Conservation (phyloP, 2,797 vertebrate species). For the Emys orbicularis region DNA sequence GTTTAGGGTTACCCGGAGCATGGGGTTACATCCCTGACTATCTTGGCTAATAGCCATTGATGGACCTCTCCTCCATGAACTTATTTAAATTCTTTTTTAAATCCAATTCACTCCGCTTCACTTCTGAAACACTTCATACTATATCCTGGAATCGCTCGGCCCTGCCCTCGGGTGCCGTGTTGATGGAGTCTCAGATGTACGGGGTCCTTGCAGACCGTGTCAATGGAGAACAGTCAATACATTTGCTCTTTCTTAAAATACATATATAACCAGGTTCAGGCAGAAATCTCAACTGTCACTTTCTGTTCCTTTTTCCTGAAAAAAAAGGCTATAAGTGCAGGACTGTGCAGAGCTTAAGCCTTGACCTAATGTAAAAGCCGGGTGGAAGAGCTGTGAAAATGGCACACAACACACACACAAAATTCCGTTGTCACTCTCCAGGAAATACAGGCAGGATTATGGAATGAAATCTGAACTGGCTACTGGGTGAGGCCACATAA, state of each 20-base stretch:
- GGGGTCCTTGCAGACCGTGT: neutral
- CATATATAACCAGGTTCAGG: neutral
- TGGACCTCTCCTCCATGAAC: neutral
- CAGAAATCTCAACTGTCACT: constrained; percentile 26
- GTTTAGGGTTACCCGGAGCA: neutral
- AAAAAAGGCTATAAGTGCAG: accelerated
- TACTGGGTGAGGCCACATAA: neutral
- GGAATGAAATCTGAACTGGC: neutral
- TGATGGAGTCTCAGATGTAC: neutral
- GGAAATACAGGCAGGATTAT: neutral
- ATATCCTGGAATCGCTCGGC: neutral
- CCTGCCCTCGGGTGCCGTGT: accelerated
- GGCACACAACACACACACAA: neutral
- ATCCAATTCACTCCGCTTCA: neutral
- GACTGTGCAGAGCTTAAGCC: neutral
- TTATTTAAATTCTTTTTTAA: neutral
- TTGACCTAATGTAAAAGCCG: neutral
- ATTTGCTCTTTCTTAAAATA: neutral
- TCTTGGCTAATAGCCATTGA: neutral
- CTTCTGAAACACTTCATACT: neutral
- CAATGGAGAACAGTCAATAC: neutral
- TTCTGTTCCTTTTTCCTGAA: constrained; percentile 63
- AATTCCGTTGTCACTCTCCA: neutral
- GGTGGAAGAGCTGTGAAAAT: neutral
- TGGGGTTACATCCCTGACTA: neutral